phyloP scores from a whole-genome alignment of 2,888 invertebrate species.

The Toxonevra muliebris region DNA sequence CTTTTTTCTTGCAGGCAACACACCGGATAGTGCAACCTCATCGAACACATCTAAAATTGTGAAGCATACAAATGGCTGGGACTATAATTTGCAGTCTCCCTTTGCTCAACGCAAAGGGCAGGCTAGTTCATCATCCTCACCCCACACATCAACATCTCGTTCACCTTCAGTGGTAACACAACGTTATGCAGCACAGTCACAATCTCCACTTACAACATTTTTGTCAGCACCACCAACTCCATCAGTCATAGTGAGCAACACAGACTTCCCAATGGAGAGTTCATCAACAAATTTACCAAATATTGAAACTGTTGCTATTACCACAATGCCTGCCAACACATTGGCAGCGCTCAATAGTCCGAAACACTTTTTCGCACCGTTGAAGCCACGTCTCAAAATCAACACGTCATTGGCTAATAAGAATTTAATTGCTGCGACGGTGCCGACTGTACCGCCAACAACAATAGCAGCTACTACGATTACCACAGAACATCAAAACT shows the following conservation, averaged over 20 bases:
- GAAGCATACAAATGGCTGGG: slow-evolving; percentile 63
- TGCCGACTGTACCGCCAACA: slow-evolving; percentile 41
- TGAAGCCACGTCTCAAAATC: slow-evolving; percentile 60
- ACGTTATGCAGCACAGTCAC: slow-evolving; percentile 28
- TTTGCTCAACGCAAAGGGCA: slow-evolving; percentile 56
- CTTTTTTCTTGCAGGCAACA: slow-evolving; percentile 43
- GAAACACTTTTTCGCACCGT: slow-evolving; percentile 66
- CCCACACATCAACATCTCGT: slow-evolving; percentile 20
- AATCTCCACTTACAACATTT: slow-evolving; percentile 51
- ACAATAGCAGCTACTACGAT: not conserved
- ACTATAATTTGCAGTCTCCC: slow-evolving; percentile 60
- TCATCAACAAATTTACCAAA: slow-evolving; percentile 21
- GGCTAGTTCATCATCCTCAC: slow-evolving; percentile 39
- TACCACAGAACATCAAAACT: slow-evolving; percentile 37
- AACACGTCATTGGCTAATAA: slow-evolving; percentile 58
- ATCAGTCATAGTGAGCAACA: slow-evolving; percentile 29
- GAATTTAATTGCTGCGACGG: slow-evolving; percentile 23
- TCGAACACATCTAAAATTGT: slow-evolving; percentile 51
- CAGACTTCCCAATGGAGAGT: slow-evolving; percentile 28
- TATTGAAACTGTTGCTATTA: slow-evolving; percentile 56
- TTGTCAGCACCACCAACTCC: slow-evolving; percentile 40
- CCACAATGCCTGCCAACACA: slow-evolving; percentile 49
- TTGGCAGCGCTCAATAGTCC: slow-evolving; percentile 42
- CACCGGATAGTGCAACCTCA: slow-evolving; percentile 51
- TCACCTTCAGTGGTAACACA: not conserved